Evolutionary conservation across 2,888 invertebrate genomes (phyloP), one percentile per base, ranked within the genome.

Genomic region (Drosophila putrida): DNA sequence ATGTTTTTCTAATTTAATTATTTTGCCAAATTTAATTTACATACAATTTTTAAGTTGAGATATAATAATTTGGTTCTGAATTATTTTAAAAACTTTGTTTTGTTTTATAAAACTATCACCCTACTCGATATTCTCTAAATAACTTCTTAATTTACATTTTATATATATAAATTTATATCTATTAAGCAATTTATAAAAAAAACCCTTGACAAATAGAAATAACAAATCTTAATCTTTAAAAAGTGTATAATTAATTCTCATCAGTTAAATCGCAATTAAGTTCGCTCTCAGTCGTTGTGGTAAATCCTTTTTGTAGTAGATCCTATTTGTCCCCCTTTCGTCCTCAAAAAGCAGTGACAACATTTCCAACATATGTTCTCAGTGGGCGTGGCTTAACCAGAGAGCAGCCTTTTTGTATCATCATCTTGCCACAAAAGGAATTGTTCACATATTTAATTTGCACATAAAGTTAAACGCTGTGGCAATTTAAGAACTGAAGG

Each of bases 261-360:
- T 68, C 59, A 77, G 50, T 78, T 78, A 64, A 78, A 72, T 78
- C 68, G 65, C 59, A 87, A 87, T 87, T 82, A 80, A 87, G 75
- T 75, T 80, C 71, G 80, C 84, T 78, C 71, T 66, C 36, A 35
- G 31, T 38, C 51, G 11, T 41, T 25, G 15, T 38, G 20, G 39
- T 15, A 25, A 49, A 25, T 58, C 57, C 71, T 54, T 49, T 66
- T 59, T 58, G 20, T 38, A 54, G 20, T 27, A 1, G 6, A 2
- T 25, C 11, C n/a, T 6, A 25, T 50, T 20, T 6, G 4, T 15
- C 6, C 6, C 4, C 11, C 25, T 25, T 50, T 36, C 4, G 1
- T 25, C 1, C 28, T 11, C 9, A 25, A 33, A 33, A n/a, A 44
- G 10, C 13, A 20, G 15, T 11, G 13, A 57, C 20, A 50, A 55